Evolutionary conservation across 2,113 vertebrate species (phyloP).

Genomic region (Myodes glareolus): DNA sequence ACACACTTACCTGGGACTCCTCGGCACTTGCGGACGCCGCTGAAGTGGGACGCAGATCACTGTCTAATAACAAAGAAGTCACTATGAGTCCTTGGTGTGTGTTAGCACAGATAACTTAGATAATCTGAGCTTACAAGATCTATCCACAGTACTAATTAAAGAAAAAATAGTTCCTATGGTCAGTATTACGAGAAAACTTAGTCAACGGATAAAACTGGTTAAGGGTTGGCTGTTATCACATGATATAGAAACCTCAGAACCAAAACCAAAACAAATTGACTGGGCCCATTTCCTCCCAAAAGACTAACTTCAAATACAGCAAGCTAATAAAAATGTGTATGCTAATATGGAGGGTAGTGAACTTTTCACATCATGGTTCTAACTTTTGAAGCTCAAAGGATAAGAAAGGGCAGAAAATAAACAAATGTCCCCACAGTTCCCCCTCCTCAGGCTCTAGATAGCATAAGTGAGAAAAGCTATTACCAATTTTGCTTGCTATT

Average conservation of each 20-base stretch:
- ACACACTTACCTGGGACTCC: slow-evolving; percentile 85
- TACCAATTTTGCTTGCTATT: slow-evolving; percentile 18
- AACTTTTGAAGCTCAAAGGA: background rate
- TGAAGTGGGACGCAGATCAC: slow-evolving; percentile 66
- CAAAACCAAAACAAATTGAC: slow-evolving; percentile 29
- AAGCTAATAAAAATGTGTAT: slow-evolving; percentile 32
- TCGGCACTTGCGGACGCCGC: slow-evolving; percentile 68
- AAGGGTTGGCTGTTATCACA: background rate
- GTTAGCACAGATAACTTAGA: slow-evolving; percentile 1
- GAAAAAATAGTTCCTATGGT: slow-evolving; percentile 50
- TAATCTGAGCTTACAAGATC: slow-evolving; percentile 50
- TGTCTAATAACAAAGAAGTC: slow-evolving; percentile 78
- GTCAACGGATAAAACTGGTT: slow-evolving; percentile 18
- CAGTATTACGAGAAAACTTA: slow-evolving; percentile 27
- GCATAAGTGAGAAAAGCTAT: background rate
- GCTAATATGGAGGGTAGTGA: background rate
- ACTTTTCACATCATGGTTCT: background rate
- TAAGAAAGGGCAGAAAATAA: slow-evolving; percentile 34
- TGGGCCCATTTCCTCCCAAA: slow-evolving; percentile 15
- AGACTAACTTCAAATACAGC: background rate
- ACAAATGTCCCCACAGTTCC: background rate
- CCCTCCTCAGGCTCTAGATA: background rate
- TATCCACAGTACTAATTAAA: slow-evolving; percentile 12
- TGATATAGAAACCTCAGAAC: background rate
- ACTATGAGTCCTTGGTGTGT: slow-evolving; percentile 45